These are phyloP conservation scores for Smittia aterrima DNA, from an alignment of 2,888 invertebrate genomes.

Conservation along the genomic window DNA sequence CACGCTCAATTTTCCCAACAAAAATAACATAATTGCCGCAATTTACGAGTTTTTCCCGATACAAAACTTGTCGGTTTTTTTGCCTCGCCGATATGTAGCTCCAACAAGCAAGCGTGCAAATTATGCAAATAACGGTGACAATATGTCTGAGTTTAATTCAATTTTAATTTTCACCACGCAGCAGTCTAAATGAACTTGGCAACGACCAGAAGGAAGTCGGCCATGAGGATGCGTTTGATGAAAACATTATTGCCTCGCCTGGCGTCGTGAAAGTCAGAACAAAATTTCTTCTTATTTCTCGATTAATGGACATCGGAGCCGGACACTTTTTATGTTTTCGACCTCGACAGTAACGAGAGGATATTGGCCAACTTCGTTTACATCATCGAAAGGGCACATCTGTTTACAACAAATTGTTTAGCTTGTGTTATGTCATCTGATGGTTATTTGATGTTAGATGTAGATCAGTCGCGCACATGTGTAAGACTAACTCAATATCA, in stretches of 20 bases:
- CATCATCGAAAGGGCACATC: slow-evolving; percentile 2
- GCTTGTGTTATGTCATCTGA: slow-evolving; percentile 34
- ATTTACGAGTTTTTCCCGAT: not conserved
- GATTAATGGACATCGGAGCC: too few species aligned
- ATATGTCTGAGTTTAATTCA: too few species aligned
- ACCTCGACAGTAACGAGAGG: too few species aligned
- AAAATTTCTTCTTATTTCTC: too few species aligned
- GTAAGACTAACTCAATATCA: not conserved
- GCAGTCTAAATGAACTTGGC: too few species aligned
- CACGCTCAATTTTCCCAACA: slow-evolving; percentile 20
- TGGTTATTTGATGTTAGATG: not conserved
- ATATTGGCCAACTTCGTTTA: not conserved
- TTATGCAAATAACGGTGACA: not conserved
- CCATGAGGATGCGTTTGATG: too few species aligned
- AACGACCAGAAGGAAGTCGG: too few species aligned
- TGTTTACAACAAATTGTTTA: slow-evolving; percentile 26
- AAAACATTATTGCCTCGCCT: too few species aligned
- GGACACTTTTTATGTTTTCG: too few species aligned
- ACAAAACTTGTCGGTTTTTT: not conserved
- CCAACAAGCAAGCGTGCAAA: not conserved
- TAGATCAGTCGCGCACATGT: not conserved
- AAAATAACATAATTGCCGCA: not conserved
- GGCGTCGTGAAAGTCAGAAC: too few species aligned
- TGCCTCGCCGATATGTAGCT: not conserved
- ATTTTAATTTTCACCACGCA: too few species aligned